phyloP scores from a whole-genome alignment of 2,888 invertebrate species.

The Drosophila flavopinicola region DNA sequence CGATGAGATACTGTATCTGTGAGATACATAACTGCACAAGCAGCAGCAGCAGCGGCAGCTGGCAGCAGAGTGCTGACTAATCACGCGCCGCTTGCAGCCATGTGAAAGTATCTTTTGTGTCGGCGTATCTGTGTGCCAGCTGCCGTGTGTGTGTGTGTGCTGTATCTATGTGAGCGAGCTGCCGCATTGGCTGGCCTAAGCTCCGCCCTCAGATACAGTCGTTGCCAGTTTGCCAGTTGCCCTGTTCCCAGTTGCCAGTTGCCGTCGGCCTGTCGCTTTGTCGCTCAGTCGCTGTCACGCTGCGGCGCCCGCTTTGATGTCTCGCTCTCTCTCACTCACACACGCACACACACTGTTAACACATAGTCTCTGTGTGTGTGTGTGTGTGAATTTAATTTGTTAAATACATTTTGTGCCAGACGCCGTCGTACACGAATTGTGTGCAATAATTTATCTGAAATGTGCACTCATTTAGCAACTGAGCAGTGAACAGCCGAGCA shows the following conservation, averaged over 20 bases:
- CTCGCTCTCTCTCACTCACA: slow-evolving; percentile 1
- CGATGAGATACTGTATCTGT: slow-evolving; percentile 47
- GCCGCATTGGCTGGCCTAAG: slow-evolving; percentile 50
- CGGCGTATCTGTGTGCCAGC: slow-evolving; percentile 12
- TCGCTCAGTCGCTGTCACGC: slow-evolving; percentile 42
- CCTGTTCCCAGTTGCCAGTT: no score
- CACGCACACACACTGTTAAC: slow-evolving; percentile 1
- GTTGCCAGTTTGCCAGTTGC: no score
- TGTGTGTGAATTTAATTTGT: slow-evolving; percentile 77
- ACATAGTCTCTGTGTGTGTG: slow-evolving; percentile 25
- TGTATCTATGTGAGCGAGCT: slow-evolving; percentile 45
- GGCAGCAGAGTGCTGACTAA: slow-evolving; percentile 38
- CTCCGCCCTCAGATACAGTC: slow-evolving; percentile 62
- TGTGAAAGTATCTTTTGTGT: slow-evolving; percentile 37
- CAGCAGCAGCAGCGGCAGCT: slow-evolving; percentile 21
- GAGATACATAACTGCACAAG: slow-evolving; percentile 10
- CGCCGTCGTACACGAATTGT: slow-evolving; percentile 75
- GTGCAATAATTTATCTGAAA: slow-evolving; percentile 81
- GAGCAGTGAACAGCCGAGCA: slow-evolving; percentile 48
- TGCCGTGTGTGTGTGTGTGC: slow-evolving; percentile 18
- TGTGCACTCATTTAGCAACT: slow-evolving; percentile 77
- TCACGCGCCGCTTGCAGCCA: slow-evolving; percentile 37
- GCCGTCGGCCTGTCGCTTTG: slow-evolving; percentile 44
- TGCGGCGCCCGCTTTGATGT: slow-evolving; percentile 70
- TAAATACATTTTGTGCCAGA: slow-evolving; percentile 73